phyloP scores from a whole-genome alignment of 2,797 vertebrate species.

The Ptychobarbus kaznakovi region DNA sequence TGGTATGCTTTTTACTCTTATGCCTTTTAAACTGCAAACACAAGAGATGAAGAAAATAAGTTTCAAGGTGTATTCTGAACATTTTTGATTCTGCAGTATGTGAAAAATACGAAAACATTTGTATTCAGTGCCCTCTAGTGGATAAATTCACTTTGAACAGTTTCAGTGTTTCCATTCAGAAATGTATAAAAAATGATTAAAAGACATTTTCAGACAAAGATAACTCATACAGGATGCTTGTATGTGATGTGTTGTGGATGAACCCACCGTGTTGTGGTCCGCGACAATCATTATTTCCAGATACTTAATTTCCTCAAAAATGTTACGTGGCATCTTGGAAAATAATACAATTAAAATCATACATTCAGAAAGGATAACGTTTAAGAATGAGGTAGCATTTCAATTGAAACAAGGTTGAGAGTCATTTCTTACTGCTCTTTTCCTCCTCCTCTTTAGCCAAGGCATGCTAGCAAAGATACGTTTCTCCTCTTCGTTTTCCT shows the following conservation, averaged over 20 bases:
- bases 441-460: slow-evolving; percentile 81
- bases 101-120: neutral
- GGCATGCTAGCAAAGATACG: slow-evolving; percentile 72
- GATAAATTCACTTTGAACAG: neutral
- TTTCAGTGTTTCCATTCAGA: neutral
- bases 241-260: neutral
- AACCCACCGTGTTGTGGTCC: slow-evolving; percentile 86
- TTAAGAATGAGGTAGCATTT: neutral
- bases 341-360: neutral
- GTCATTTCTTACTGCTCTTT: slow-evolving; percentile 77
- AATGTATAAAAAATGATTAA: neutral
- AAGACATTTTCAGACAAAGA: neutral
- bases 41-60: neutral
- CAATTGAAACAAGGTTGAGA: slow-evolving; percentile 3
- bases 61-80: neutral
- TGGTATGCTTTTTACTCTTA: slow-evolving; percentile 82
- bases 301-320: slow-evolving; percentile 90
- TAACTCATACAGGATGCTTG: neutral
- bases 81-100: neutral
- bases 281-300: slow-evolving; percentile 90
- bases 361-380: neutral
- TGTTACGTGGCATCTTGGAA: slow-evolving; percentile 77
- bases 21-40: slow-evolving; percentile 83
- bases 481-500: slow-evolving; percentile 54
- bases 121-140: slow-evolving; percentile 47